Conservation (phyloP, 2,797 vertebrate species). For the Geotrypetes seraphini region DNA sequence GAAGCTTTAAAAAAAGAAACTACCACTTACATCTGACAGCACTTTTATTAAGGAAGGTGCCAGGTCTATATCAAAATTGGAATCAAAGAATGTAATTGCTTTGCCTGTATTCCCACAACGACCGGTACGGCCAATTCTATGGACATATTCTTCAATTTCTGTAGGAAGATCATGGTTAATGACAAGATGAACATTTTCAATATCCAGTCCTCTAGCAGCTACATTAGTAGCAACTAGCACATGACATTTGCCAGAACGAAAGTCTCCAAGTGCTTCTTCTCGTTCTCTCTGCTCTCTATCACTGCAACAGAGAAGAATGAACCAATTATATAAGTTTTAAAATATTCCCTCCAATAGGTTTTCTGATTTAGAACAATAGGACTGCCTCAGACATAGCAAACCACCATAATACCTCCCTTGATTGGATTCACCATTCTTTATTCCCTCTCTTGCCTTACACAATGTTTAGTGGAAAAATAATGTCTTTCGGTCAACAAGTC, state of each 20-base stretch:
- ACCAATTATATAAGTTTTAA: not conserved
- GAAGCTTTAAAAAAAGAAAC: not conserved
- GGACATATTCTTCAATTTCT: conserved; percentile 83
- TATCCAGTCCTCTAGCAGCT: conserved; percentile 85
- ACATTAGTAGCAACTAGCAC: conserved; percentile 89
- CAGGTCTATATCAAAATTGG: conserved; percentile 27
- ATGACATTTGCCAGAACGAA: conserved; percentile 72
- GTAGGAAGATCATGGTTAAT: conserved; percentile 87
- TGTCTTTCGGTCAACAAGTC: too few relatives aligned
- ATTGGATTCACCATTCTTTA: too few relatives aligned
- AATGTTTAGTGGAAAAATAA: too few relatives aligned
- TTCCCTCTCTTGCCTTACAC: too few relatives aligned
- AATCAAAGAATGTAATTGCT: conserved; percentile 81
- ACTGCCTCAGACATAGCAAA: too few relatives aligned
- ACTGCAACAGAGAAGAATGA: conserved; percentile 36
- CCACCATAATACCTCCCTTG: too few relatives aligned
- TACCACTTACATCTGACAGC: conserved; percentile 72
- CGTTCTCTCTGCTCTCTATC: conserved; percentile 83
- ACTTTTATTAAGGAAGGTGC: conserved; percentile 68
- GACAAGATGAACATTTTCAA: conserved; percentile 86
- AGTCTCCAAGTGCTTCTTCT: conserved; percentile 74
- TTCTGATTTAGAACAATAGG: not conserved
- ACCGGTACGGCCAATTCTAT: conserved; percentile 88
- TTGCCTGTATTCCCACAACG: conserved; percentile 84
- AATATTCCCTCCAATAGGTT: not conserved